phyloP scores from a whole-genome alignment of 2,888 invertebrate genomes.

The Philopedon plagiatum region DNA sequence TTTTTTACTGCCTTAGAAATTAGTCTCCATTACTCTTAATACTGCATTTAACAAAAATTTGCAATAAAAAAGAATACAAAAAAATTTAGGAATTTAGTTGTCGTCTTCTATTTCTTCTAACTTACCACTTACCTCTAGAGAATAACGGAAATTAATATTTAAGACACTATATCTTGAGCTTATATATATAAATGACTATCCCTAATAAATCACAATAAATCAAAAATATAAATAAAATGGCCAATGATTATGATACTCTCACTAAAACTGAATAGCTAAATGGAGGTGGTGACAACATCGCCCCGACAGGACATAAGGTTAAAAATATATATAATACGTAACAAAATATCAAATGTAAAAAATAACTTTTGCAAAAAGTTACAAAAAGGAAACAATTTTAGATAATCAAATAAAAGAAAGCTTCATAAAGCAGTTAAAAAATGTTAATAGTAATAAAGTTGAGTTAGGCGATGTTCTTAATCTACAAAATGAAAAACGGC shows the following conservation, averaged over 20 bases:
- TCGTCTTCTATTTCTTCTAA: too few relatives aligned
- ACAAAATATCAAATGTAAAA: too few relatives aligned
- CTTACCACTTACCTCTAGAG: too few relatives aligned
- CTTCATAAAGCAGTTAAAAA: not conserved
- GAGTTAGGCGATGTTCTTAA: slow-evolving; percentile 32
- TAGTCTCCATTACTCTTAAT: slow-evolving; percentile 54
- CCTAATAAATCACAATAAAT: slow-evolving; percentile 61
- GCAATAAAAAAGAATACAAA: slow-evolving; percentile 38
- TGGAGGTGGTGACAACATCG: slow-evolving; percentile 46
- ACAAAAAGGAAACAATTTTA: too few relatives aligned
- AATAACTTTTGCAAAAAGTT: not conserved
- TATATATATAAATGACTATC: slow-evolving; percentile 52
- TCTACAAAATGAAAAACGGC: slow-evolving; percentile 47
- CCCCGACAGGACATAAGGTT: too few relatives aligned
- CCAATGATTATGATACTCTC: slow-evolving; percentile 59
- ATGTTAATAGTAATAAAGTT: not conserved
- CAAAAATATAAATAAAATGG: slow-evolving; percentile 57
- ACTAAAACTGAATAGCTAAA: slow-evolving; percentile 52
- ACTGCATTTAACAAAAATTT: not conserved
- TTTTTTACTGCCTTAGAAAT: slow-evolving; percentile 53
- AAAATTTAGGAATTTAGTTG: too few relatives aligned
- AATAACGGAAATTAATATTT: slow-evolving; percentile 54
- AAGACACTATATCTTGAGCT: slow-evolving; percentile 57
- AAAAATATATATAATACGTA: not conserved
- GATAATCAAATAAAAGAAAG: not conserved